Conservation (phyloP, 2,113 vertebrate genomes). For the Ivindomyrus marchei region DNA sequence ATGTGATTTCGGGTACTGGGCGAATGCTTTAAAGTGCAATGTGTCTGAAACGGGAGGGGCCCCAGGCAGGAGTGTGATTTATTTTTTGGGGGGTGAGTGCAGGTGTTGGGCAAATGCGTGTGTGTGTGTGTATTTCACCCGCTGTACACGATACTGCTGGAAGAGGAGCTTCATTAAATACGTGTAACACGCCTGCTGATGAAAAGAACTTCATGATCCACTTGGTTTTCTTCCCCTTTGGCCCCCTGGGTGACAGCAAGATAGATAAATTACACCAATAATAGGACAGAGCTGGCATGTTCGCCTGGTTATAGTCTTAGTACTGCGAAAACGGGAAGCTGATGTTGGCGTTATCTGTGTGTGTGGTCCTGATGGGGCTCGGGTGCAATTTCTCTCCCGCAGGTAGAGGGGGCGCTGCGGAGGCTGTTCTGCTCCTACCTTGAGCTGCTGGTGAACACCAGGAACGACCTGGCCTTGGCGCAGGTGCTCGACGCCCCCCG, state of each 20-base stretch:
- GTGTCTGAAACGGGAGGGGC: slow-evolving; percentile 37
- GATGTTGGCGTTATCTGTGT: background rate
- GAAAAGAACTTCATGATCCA: background rate
- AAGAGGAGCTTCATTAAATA: background rate
- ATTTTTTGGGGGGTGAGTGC: background rate
- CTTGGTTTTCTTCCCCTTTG: background rate
- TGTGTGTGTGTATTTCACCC: background rate
- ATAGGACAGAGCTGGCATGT: background rate
- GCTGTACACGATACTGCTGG: background rate
- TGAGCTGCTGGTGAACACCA: slow-evolving; percentile 80
- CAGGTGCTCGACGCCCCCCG: slow-evolving; percentile 73
- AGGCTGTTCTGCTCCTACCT: slow-evolving; percentile 79
- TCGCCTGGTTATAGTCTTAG: background rate
- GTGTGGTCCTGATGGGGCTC: background rate
- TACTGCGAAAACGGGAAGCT: background rate
- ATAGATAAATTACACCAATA: background rate
- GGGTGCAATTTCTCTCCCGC: background rate
- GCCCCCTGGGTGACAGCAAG: background rate
- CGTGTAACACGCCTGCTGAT: background rate
- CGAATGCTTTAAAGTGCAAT: slow-evolving; percentile 47
- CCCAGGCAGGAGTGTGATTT: slow-evolving; percentile 26
- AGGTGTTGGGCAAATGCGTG: background rate
- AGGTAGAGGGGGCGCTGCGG: slow-evolving; percentile 62
- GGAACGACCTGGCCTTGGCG: slow-evolving; percentile 80
- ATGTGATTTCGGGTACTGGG: slow-evolving; percentile 51